These are phyloP conservation scores for Napeogenes inachia DNA, from an alignment of 2,888 invertebrate genomes.

Conservation along the genomic window DNA sequence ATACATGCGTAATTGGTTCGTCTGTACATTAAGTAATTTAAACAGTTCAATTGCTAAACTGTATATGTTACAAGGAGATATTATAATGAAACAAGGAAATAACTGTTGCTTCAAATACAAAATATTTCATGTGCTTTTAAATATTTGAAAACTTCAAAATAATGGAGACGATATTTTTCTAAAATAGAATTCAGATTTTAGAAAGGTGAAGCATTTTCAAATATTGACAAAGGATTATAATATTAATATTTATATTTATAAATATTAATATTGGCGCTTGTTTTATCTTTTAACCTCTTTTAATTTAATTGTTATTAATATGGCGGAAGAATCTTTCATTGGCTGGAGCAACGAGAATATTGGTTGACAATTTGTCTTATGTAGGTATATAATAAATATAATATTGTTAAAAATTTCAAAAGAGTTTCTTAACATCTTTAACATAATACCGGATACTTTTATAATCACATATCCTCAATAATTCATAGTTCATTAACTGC, in stretches of 20 bases:
- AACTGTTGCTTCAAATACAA: not conserved
- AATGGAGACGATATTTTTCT: not conserved
- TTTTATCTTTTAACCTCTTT: no score
- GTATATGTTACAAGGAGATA: constrained; percentile 31
- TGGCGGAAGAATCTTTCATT: no score
- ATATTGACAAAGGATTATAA: no score
- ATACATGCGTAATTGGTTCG: not conserved
- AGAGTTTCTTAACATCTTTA: not conserved
- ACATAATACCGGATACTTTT: not conserved
- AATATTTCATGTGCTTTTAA: not conserved
- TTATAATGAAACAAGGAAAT: constrained; percentile 28
- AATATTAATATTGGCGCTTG: no score
- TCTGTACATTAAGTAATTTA: constrained; percentile 6
- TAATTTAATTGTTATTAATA: no score
- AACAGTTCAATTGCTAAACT: constrained; percentile 7
- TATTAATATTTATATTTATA: no score
- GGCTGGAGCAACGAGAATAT: no score
- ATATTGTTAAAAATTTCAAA: not conserved
- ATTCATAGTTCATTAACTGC: not conserved
- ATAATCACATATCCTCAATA: constrained; percentile 1
- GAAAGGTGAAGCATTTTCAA: no score
- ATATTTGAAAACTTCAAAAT: not conserved
- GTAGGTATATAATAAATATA: no score
- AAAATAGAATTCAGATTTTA: no score
- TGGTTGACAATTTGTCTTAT: no score